Percentiles rank a stretch among this genome's conserved stretches.
These are phyloP conservation scores for Sarcoramphus papa DNA, from an alignment of 2,797 vertebrate genomes.

Conservation along the genomic window DNA sequence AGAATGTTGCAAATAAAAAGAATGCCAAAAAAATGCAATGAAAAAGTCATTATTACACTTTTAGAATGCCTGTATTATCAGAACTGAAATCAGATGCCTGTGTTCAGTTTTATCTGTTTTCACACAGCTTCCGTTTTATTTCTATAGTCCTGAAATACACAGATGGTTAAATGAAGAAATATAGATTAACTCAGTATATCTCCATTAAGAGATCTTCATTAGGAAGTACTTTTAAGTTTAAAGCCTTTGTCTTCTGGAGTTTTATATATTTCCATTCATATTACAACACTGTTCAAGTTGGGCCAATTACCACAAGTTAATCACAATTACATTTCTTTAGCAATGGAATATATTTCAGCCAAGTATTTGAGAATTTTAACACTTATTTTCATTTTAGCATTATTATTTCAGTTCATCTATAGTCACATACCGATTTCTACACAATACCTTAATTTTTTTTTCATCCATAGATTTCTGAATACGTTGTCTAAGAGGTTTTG, in stretches of 20 bases:
- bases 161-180: neutral
- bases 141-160: neutral
- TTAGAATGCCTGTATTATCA: neutral
- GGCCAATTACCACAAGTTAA: neutral
- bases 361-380: neutral
- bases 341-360: neutral
- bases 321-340: neutral
- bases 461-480: conserved; percentile 72
- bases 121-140: neutral
- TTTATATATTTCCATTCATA: neutral
- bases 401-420: neutral
- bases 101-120: neutral
- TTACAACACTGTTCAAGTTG: neutral
- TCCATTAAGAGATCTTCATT: neutral
- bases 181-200: neutral
- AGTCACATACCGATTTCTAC: neutral
- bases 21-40: neutral
- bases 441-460: conserved; percentile 83
- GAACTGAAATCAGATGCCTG: neutral
- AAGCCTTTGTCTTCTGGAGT: neutral
- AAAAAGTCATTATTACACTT: neutral
- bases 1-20: neutral
- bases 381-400: neutral
- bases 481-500: conserved; percentile 82
- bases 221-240: neutral